Evolutionary conservation across 2,113 vertebrate genomes (phyloP), one percentile per base, ranked within the genome.

Genomic region (Sebastes fasciatus): DNA sequence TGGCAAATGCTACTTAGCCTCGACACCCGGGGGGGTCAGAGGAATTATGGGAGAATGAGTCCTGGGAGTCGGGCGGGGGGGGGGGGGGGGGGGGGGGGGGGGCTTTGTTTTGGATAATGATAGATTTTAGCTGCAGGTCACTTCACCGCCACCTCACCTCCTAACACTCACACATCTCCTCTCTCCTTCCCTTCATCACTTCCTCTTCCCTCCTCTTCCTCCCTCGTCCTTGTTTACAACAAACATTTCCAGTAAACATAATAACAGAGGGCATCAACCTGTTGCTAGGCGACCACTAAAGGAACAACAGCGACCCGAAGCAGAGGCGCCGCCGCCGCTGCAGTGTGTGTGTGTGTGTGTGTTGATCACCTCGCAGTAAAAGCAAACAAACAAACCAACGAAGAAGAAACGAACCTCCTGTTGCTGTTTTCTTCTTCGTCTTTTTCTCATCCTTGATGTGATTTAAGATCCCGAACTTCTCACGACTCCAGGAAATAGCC

Each of bases 61-160:
- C 86, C 77, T 66, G 45, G 60, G 74, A 86, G 90, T 82, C 77
- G 62, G 65, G 63, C 45, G 43, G 8, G 1, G 77, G 81, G 65
- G 74, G 11, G 2, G 80, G 79, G 65, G 70, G 84, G 69, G 54
- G 70, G 63, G 43, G 13, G 1, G 79, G 81, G 71, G 42, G 16
- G 42, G 11, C 72, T 89, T 81, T 91, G 90, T 91, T 93, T 90
- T 77, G 89, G 88, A 90, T 94, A 92, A 94, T 94, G 71, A 94
- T 89, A 92, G 88, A 89, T 90, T 85, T 85, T 46, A 88, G 45
- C 74, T 23, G 58, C 74, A 52, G 82, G 87, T 91, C 84, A 74
- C 88, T 83, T 74, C 66, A 46, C 73, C 23, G 34, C 68, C 55
- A 5, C 4, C 42, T 91, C 87, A 87, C 89, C 88, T 91, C 76